Base-by-base conservation (phyloP, 2,888 invertebrate genomes). In the Endomychus coccineus region DNA sequence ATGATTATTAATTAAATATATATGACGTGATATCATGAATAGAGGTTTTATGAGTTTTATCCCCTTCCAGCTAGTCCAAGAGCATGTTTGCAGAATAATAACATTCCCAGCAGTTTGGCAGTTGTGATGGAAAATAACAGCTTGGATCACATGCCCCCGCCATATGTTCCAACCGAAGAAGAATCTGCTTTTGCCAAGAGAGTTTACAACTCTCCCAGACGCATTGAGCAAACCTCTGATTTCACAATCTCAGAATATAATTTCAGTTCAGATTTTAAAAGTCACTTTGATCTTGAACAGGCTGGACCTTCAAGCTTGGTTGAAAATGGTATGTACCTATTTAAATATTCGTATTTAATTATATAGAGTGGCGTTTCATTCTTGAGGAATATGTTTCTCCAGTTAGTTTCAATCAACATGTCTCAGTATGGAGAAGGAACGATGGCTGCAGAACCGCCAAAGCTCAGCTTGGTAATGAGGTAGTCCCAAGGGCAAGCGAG, bases 91-190 rank as follows among this genome's bases (percentile, higher is more conserved):
- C 33, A 34, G 22, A 15, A 27, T 14, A 33, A 27, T 27, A 34
- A 11, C 17, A 22, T 33, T 21, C 32, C 37, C 15, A 28, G 11
- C n/a, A 10, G 10, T 7, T 15, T 16, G 3, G 11, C 14, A 16
- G 25, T 32, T 31, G 27, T 33, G 19, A 33, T 33, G 23, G 33
- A 14, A 28, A 33, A 33, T 11, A n/a, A n/a, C n/a, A n/a, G n/a
- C n/a, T 21, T 36, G 13, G 36, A 37, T 27, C 31, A 37, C 25
- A 31, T 37, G 31, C 16, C 38, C 12, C 46, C 50, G 32, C 40
- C 53, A 3, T 58, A 53, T 44, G 52, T 54, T 42, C 54, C 57
- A 19, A 51, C 55, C 10, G 54, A 55, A 47, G 56, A 58, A 31
- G 56, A 59, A 42, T 45, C 52, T 39, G 44, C 51, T n/a, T 53